phyloP scores from a whole-genome alignment of 2,797 vertebrate species.

The Arrhamphus sclerolepis region DNA sequence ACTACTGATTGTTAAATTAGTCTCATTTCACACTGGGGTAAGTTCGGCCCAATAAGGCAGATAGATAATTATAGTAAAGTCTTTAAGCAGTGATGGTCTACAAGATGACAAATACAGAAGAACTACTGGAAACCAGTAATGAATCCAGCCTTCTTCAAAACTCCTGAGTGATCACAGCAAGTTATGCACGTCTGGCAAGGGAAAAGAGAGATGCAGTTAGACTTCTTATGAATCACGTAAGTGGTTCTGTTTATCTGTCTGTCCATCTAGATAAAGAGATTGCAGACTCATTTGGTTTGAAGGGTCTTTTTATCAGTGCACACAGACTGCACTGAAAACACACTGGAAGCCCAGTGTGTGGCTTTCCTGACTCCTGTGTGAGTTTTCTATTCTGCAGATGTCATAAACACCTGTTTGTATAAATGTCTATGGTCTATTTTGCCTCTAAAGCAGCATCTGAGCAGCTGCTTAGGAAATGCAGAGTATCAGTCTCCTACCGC shows the following conservation, averaged over 20 bases:
- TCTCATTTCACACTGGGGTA: background rate
- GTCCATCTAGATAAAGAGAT: constrained; percentile 3
- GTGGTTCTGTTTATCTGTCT: constrained; percentile 12
- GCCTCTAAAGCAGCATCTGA: constrained; percentile 37
- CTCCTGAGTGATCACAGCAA: constrained; percentile 17
- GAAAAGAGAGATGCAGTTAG: background rate
- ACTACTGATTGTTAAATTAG: no score
- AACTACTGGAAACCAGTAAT: constrained; percentile 9
- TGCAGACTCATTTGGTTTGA: constrained; percentile 4
- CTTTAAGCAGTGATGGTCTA: constrained; percentile 7
- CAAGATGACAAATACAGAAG: constrained; percentile 13
- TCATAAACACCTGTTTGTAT: constrained; percentile 30
- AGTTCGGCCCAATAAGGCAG: background rate
- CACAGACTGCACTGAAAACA: constrained; percentile 19
- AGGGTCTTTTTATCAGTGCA: constrained; percentile 13
- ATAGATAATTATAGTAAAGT: background rate
- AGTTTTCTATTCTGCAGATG: constrained; percentile 39
- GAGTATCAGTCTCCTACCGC: constrained; percentile 29
- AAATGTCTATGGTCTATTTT: constrained; percentile 4
- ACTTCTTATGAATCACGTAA: background rate
- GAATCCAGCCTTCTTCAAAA: background rate
- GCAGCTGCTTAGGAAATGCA: constrained; percentile 48
- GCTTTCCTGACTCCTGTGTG: constrained; percentile 5
- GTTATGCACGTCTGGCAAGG: background rate
- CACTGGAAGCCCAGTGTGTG: constrained; percentile 3